Conservation (phyloP, 1,140 invertebrate genomes). For the Lepidurus apus region DNA sequence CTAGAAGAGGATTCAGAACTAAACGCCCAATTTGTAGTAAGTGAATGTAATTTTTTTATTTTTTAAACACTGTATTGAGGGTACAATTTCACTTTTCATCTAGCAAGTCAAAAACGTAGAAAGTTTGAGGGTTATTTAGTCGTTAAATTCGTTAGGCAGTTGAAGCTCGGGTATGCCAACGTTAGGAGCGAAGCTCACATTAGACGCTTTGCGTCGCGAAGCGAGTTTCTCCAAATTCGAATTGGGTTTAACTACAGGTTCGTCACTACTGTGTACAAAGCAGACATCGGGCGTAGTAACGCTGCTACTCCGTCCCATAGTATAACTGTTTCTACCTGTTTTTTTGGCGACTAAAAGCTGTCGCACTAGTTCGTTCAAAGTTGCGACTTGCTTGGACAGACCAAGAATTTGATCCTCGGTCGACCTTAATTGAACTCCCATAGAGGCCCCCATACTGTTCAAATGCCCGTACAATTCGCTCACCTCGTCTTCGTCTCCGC, state of each 20-base stretch:
- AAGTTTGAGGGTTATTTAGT: not conserved
- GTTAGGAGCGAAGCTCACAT: not conserved
- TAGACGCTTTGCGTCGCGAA: not conserved
- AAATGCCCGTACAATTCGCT: not conserved
- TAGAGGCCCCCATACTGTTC: not conserved
- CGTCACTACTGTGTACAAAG: not conserved
- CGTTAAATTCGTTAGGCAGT: not conserved
- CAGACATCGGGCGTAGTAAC: not conserved
- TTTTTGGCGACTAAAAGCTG: not conserved
- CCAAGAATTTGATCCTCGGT: not conserved
- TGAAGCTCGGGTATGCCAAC: not conserved
- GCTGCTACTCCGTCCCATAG: not conserved
- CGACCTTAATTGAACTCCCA: not conserved
- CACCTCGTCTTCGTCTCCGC: not conserved
- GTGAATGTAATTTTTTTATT: not conserved
- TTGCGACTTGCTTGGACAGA: not conserved
- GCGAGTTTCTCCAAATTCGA: not conserved
- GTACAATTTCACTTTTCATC: too few relatives aligned
- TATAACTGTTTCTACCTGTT: not conserved
- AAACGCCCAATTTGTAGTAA: constrained; percentile 56
- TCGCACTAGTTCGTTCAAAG: not conserved
- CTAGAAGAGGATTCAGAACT: constrained; percentile 54
- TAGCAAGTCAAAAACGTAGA: not conserved
- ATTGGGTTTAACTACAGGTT: not conserved
- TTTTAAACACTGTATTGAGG: not conserved